These are phyloP conservation scores for Rambutsinella grinnellia DNA, from an alignment of 2,888 invertebrate genomes.

Conservation along the genomic window DNA sequence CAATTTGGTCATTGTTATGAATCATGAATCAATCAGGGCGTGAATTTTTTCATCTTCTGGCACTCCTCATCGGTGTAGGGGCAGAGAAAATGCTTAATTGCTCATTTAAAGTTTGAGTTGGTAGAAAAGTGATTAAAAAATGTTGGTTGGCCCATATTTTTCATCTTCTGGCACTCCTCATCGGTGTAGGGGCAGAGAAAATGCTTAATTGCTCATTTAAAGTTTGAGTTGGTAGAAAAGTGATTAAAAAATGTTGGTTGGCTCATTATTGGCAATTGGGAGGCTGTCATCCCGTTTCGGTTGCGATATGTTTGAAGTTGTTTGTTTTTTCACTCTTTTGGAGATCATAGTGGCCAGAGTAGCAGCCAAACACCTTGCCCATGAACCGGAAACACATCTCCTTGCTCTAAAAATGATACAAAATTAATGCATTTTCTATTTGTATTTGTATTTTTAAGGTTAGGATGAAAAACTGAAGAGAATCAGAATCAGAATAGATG, in stretches of 20 bases:
- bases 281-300: slow-evolving; percentile 13
- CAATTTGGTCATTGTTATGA: too few relatives aligned
- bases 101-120: not conserved
- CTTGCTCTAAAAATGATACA: too few relatives aligned
- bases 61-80: slow-evolving; percentile 37
- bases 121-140: too few relatives aligned
- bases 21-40: too few relatives aligned
- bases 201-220: too few relatives aligned
- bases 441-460: too few relatives aligned
- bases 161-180: slow-evolving; percentile 26
- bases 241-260: too few relatives aligned
- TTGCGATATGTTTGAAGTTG: slow-evolving; percentile 37
- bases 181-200: slow-evolving; percentile 25
- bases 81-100: slow-evolving; percentile 10
- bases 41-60: slow-evolving; percentile 9
- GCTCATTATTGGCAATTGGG: too few relatives aligned
- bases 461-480: too few relatives aligned
- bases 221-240: not conserved
- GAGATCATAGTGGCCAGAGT: slow-evolving; percentile 19
- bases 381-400: slow-evolving; percentile 19
- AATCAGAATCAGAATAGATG: too few relatives aligned
- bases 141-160: too few relatives aligned
- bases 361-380: not conserved
- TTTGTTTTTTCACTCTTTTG: slow-evolving; percentile 27
- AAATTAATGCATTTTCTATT: too few relatives aligned